Conservation (phyloP, 2,113 vertebrate species). For the Thryonomys swinderianus region DNA sequence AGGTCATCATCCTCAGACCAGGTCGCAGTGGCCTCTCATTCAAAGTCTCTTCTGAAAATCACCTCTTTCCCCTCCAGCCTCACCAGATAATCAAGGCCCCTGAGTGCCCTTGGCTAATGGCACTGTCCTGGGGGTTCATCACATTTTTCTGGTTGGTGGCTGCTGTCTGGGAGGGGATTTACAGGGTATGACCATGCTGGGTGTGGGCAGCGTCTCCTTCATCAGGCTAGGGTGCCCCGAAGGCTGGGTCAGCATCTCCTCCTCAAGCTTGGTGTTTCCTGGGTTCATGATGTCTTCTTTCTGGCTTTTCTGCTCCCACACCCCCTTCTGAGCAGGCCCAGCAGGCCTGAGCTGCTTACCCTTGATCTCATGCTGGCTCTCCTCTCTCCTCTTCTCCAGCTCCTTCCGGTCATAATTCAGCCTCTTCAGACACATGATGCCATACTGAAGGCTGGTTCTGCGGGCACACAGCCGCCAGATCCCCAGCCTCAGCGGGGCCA, state of each 20-base stretch:
- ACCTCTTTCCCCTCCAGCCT: not conserved
- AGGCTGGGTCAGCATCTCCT: not conserved
- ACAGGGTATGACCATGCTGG: not conserved
- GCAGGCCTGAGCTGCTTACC: slow-evolving; percentile 81
- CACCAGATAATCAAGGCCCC: not conserved
- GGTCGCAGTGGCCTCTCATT: not conserved
- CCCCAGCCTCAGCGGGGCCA: not conserved
- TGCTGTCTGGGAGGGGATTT: no score
- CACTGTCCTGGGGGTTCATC: not conserved
- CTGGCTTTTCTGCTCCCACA: not conserved
- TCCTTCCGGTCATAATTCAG: slow-evolving; percentile 99
- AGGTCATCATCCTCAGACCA: not conserved
- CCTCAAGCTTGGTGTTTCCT: not conserved
- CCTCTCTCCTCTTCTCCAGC: slow-evolving; percentile 94
- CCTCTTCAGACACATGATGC: slow-evolving; percentile 98
- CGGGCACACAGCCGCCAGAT: slow-evolving; percentile 57
- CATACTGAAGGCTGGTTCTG: slow-evolving; percentile 97
- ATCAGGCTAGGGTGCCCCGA: not conserved
- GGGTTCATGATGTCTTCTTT: not conserved
- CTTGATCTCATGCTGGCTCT: slow-evolving; percentile 96
- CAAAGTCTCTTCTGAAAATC: not conserved
- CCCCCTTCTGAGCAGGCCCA: not conserved
- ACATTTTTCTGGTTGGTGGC: not conserved
- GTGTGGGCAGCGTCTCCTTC: not conserved
- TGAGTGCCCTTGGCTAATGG: not conserved